These are phyloP conservation scores for Philantomba maxwellii DNA, from an alignment of 2,113 vertebrate species.

Conservation along the genomic window DNA sequence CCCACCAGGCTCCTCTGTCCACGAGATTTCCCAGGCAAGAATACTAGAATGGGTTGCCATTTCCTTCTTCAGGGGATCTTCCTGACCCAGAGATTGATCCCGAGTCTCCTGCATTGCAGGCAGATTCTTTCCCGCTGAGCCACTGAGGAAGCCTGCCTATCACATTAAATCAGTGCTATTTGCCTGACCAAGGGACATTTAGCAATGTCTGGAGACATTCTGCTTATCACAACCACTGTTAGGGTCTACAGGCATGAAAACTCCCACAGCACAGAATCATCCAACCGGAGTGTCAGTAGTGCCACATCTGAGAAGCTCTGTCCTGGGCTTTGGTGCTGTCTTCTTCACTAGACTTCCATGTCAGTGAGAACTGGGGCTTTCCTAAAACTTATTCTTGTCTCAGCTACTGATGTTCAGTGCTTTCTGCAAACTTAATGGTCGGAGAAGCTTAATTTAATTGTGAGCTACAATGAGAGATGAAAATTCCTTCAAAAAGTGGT, in stretches of 20 bases:
- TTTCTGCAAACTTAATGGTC: background rate
- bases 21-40: background rate
- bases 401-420: rapidly evolving
- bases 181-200: background rate
- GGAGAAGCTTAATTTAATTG: background rate
- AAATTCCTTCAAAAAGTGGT: background rate
- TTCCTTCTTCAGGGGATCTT: background rate
- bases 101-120: background rate
- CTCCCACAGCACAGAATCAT: background rate
- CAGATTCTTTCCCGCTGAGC: background rate
- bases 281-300: rapidly evolving
- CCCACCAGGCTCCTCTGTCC: background rate
- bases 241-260: background rate
- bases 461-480: background rate
- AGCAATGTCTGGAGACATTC: background rate
- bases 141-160: background rate
- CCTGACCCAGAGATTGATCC: background rate
- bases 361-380: background rate
- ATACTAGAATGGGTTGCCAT: background rate
- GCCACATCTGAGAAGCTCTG: rapidly evolving
- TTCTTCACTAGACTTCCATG: background rate
- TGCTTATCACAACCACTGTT: background rate
- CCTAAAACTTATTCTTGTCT: background rate
- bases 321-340: background rate
- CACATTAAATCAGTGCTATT: background rate